A percentile compares a stretch with the other conserved stretches of the same genome.
phyloP scores from a whole-genome alignment of 2,113 vertebrate species.

The Xenopus borealis region DNA sequence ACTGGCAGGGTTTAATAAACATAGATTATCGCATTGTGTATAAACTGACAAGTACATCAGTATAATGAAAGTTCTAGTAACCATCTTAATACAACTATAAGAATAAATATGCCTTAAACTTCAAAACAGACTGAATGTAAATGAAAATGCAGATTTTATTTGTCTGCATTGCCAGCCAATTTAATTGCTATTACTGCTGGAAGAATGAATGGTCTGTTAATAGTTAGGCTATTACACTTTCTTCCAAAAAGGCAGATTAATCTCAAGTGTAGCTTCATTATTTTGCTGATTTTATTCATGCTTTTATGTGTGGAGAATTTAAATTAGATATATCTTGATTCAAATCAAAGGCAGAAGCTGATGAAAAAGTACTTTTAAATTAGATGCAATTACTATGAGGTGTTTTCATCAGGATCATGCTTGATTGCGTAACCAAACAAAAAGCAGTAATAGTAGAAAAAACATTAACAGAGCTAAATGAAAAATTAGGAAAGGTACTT shows the following conservation, averaged over 20 bases:
- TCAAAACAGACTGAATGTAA: constrained; percentile 36
- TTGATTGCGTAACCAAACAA: constrained; percentile 42
- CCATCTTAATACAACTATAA: not conserved
- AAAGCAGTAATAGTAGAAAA: constrained; percentile 16
- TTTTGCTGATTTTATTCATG: constrained; percentile 46
- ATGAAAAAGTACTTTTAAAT: constrained; percentile 46
- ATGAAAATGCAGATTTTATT: constrained; percentile 25
- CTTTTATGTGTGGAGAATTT: constrained; percentile 39
- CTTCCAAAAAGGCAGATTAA: constrained; percentile 44
- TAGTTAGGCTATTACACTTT: constrained; percentile 43
- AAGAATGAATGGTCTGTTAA: constrained; percentile 45
- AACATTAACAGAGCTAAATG: too few relatives aligned
- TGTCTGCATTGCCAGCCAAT: constrained; percentile 32
- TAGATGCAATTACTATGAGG: constrained; percentile 44
- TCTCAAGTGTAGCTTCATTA: constrained; percentile 46
- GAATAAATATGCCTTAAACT: not conserved
- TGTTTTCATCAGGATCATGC: constrained; percentile 39
- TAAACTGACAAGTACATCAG: too few relatives aligned
- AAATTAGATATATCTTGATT: constrained; percentile 43
- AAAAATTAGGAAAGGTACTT: too few relatives aligned
- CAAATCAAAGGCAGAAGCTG: constrained; percentile 44
- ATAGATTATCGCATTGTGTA: too few relatives aligned
- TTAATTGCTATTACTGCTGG: constrained; percentile 39
- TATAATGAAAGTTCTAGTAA: too few relatives aligned
- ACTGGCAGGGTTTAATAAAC: too few relatives aligned